Percentiles rank a stretch among this genome's conserved stretches.
Evolutionary conservation across 2,888 invertebrate species (phyloP).

Genomic region (Pandemis corylana): DNA sequence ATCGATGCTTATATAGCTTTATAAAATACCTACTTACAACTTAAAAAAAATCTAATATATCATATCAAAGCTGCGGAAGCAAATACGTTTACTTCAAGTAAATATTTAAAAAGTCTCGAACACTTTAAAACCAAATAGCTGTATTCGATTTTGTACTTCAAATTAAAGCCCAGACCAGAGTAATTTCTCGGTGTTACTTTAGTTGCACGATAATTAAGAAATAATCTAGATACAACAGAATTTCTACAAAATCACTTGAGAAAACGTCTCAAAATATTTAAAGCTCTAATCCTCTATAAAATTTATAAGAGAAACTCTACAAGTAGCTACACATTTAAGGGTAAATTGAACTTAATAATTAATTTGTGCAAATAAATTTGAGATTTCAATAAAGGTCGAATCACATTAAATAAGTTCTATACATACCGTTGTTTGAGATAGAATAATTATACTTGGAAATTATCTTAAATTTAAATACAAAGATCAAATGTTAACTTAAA

Average conservation of each 20-base stretch:
- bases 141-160: slow-evolving; percentile 5
- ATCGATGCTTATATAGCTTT: not conserved
- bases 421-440: slow-evolving; percentile 23
- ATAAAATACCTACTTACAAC: no score
- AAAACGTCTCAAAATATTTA: slow-evolving; percentile 9
- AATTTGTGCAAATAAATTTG: slow-evolving; percentile 40
- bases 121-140: not conserved
- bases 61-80: not conserved
- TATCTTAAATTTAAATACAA: slow-evolving; percentile 14
- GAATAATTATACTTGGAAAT: slow-evolving; percentile 11
- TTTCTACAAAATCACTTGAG: slow-evolving; percentile 2
- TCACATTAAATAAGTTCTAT: slow-evolving; percentile 20
- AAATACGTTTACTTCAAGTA: not conserved
- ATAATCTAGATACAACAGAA: slow-evolving; percentile 9
- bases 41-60: not conserved
- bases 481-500: slow-evolving; percentile 26
- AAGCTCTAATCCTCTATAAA: slow-evolving; percentile 2
- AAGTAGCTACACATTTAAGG: slow-evolving; percentile 1
- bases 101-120: not conserved
- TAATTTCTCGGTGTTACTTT: not conserved
- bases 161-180: not conserved
- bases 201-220: not conserved
- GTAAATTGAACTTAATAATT: slow-evolving; percentile 20
- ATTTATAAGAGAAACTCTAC: not conserved
- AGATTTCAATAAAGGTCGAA: slow-evolving; percentile 24